phyloP scores from a whole-genome alignment of 1,140 invertebrate species.

The Scylla paramamosain region DNA sequence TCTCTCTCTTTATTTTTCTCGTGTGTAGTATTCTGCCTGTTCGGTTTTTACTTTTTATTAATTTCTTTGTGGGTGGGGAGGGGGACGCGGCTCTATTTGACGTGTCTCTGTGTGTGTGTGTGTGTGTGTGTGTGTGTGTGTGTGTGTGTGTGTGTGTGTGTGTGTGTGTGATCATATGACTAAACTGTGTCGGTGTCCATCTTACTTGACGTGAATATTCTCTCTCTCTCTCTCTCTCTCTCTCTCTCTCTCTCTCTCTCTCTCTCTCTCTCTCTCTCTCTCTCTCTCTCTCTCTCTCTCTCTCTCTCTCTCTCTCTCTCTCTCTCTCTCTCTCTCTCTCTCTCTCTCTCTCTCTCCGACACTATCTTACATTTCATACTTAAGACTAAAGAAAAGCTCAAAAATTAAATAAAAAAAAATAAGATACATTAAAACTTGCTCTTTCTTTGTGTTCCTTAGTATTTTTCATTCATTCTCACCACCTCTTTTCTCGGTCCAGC shows the following conservation, averaged over 20 bases:
- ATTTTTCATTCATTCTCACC: neutral
- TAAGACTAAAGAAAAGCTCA: no score
- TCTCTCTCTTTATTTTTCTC: no score
- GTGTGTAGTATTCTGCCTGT: no score
- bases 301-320: neutral
- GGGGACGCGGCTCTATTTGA: no score
- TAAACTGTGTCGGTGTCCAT: neutral
- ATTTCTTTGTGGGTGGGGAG: no score
- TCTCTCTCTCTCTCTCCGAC: neutral
- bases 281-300: neutral
- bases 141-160: no score
- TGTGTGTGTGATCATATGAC: neutral
- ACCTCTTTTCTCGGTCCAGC: neutral
- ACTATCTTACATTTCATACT: no score
- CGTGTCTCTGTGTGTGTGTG: no score
- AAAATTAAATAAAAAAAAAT: no score
- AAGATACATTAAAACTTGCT: neutral
- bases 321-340: neutral
- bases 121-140: no score
- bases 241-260: slow-evolving; percentile 15
- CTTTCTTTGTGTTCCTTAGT: neutral
- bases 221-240: slow-evolving; percentile 9
- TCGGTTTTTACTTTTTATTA: no score
- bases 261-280: neutral
- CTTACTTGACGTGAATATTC: neutral